A percentile compares a stretch with the other conserved stretches of the same genome.
Conservation (phyloP, 1,140 invertebrate species). For the Maniola jurtina region DNA sequence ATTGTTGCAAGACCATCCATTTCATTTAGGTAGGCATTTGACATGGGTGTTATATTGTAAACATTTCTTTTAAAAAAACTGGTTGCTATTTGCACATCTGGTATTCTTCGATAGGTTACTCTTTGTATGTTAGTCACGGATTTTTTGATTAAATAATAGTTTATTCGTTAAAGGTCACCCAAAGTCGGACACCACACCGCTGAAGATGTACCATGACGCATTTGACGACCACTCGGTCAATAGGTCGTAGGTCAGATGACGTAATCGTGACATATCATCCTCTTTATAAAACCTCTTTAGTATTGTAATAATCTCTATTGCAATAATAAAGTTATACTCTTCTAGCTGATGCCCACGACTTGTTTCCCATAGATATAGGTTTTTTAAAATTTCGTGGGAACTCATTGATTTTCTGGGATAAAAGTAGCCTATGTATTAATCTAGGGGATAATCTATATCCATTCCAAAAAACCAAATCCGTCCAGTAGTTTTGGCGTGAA, state of each 20-base stretch:
- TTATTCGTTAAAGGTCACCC: constrained; percentile 22
- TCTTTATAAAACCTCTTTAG: constrained; percentile 5
- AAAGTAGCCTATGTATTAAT: too few relatives aligned
- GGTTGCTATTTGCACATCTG: not conserved
- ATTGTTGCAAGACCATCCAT: too few relatives aligned
- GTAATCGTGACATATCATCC: constrained; percentile 30
- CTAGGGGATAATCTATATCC: too few relatives aligned
- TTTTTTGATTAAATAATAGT: constrained; percentile 16
- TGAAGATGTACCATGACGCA: constrained; percentile 15
- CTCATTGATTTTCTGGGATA: too few relatives aligned
- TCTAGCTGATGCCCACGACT: too few relatives aligned
- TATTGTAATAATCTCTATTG: not conserved
- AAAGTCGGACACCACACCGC: not conserved
- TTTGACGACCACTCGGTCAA: constrained; percentile 34
- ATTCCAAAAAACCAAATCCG: too few relatives aligned
- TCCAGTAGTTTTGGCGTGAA: too few relatives aligned
- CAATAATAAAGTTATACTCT: too few relatives aligned
- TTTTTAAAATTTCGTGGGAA: too few relatives aligned
- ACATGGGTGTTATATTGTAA: too few relatives aligned
- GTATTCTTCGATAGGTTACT: not conserved
- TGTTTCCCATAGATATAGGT: too few relatives aligned
- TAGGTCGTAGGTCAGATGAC: constrained; percentile 32
- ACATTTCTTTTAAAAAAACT: not conserved
- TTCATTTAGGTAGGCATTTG: too few relatives aligned
- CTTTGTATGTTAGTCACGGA: constrained; percentile 9